phyloP scores from a whole-genome alignment of 2,113 vertebrate genomes.

The Rafetus swinhoei region DNA sequence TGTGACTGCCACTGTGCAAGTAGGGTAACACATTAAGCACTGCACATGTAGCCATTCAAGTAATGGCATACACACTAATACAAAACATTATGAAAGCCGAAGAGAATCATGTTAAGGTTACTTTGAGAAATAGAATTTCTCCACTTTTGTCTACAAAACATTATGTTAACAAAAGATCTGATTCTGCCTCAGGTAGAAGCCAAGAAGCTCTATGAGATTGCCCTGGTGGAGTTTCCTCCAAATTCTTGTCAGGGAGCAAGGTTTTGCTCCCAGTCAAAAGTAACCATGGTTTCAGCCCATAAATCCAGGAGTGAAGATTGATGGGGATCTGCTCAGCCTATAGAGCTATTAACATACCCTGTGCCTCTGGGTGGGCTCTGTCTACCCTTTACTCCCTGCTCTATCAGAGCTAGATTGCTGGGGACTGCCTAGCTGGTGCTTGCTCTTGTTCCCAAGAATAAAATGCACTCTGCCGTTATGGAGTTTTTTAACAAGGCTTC shows the following conservation, averaged over 20 bases:
- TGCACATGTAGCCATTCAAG: background rate
- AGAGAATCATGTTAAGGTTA: background rate
- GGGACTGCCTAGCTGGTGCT: background rate
- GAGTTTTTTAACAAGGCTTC: background rate
- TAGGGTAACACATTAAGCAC: background rate
- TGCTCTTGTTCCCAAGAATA: background rate
- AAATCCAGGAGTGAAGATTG: background rate
- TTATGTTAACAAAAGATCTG: background rate
- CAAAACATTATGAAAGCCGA: background rate
- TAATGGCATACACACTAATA: background rate
- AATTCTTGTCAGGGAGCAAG: background rate
- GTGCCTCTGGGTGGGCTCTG: background rate
- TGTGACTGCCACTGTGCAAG: background rate
- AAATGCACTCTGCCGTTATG: background rate
- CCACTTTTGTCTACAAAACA: background rate
- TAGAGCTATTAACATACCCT: background rate
- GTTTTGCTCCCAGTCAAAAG: background rate
- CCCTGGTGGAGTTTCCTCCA: background rate
- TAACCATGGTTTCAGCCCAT: background rate
- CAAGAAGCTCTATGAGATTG: background rate
- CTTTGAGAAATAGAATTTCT: slow-evolving; percentile 31
- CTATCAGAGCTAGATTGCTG: background rate
- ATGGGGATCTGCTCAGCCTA: background rate
- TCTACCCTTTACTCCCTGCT: background rate
- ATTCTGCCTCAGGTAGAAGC: slow-evolving; percentile 15